phyloP scores from a whole-genome alignment of 2,888 invertebrate species.

The Meta bourneti region DNA sequence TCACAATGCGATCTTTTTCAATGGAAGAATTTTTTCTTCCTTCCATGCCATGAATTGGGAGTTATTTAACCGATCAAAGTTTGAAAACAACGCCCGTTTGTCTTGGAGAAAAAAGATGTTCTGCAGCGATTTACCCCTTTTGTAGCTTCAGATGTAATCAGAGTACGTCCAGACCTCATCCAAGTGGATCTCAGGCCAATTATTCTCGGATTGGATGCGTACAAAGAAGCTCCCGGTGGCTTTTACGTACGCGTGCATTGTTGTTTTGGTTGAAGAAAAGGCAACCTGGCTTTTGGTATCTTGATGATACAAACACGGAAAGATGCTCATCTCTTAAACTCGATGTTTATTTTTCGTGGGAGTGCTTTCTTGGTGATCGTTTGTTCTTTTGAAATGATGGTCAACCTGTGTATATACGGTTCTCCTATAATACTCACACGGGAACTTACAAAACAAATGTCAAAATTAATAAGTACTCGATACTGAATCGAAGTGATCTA shows the following conservation, averaged over 20 bases:
- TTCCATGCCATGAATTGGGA: background rate
- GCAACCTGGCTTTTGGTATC: background rate
- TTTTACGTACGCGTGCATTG: background rate
- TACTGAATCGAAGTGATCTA: too few relatives aligned
- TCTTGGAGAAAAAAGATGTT: background rate
- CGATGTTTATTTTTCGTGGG: background rate
- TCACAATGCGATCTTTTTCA: slow-evolving; percentile 34
- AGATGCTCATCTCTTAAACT: background rate
- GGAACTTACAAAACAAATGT: too few relatives aligned
- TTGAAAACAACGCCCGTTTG: slow-evolving; percentile 46
- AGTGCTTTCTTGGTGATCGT: background rate
- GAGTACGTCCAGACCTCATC: slow-evolving; percentile 41
- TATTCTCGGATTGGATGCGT: slow-evolving; percentile 10
- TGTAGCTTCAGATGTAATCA: slow-evolving; percentile 47
- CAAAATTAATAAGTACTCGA: too few relatives aligned
- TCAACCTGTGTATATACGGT: background rate
- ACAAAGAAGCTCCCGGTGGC: slow-evolving; percentile 12
- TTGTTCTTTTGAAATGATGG: background rate
- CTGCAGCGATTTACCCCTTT: slow-evolving; percentile 43
- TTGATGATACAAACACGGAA: background rate
- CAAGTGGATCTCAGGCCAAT: slow-evolving; percentile 34
- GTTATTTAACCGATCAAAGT: slow-evolving; percentile 44
- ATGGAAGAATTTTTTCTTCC: slow-evolving; percentile 3
- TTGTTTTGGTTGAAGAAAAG: background rate
- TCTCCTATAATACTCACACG: background rate